These are phyloP conservation scores for Oryzias woworae DNA, from an alignment of 2,113 vertebrate genomes.

Conservation along the genomic window DNA sequence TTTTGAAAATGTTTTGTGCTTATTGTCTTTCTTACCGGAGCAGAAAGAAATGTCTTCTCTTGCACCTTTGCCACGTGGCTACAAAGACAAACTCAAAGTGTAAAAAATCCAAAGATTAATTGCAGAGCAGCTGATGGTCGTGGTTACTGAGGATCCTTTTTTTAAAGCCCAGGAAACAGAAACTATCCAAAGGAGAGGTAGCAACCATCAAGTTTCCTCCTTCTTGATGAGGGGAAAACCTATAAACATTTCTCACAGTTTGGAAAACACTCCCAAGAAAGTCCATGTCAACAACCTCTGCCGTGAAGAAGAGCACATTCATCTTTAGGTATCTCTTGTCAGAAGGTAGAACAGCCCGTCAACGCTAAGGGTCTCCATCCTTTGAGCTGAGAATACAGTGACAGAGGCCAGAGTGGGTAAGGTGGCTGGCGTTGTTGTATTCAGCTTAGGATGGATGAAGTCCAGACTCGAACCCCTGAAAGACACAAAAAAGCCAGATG, in stretches of 20 bases:
- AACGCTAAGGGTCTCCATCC: conserved; percentile 27
- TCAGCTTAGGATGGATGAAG: not conserved
- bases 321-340: conserved; percentile 32
- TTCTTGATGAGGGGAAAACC: conserved; percentile 11
- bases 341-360: conserved; percentile 15
- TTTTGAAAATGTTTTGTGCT: conserved; percentile 14
- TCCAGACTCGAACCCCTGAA: conserved; percentile 40
- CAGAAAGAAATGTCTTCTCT: conserved; percentile 3
- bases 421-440: not conserved
- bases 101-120: conserved; percentile 35
- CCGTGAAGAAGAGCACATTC: conserved; percentile 9
- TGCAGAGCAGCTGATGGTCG: conserved; percentile 5
- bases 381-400: conserved; percentile 7
- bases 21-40: conserved; percentile 6
- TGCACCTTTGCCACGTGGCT: conserved; percentile 32
- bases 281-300: conserved; percentile 11
- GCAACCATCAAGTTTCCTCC: conserved; percentile 40
- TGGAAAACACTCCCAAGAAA: conserved; percentile 36
- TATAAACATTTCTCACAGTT: conserved; percentile 35
- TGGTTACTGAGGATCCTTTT: conserved; percentile 35
- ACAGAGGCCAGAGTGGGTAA: not conserved
- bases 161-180: conserved; percentile 30
- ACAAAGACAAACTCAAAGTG: conserved; percentile 32
- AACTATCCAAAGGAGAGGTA: conserved; percentile 22
- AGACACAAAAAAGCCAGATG: conserved; percentile 25